Conservation (phyloP, 2,797 vertebrate genomes). For the Naso thynnoides region DNA sequence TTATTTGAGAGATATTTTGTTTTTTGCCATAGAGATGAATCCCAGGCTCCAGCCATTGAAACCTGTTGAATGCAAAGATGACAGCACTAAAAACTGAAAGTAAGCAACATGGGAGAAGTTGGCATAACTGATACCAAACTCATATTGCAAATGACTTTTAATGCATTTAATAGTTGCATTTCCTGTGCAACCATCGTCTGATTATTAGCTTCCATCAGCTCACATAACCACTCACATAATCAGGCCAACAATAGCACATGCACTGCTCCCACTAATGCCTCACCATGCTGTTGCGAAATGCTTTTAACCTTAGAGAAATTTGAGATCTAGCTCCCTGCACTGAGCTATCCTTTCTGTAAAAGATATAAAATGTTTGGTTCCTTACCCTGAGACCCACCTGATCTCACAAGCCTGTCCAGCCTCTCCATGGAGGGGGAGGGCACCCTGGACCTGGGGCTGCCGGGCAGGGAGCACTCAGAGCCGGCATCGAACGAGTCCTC, state of each 20-base stretch:
- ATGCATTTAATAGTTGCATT: conserved; percentile 33
- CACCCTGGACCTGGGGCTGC: conserved; percentile 91
- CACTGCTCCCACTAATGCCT: conserved; percentile 13
- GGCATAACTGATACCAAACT: conserved; percentile 3
- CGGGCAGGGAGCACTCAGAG: conserved; percentile 93
- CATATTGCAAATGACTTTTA: not conserved
- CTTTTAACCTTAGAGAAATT: conserved; percentile 18
- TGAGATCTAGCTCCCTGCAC: not conserved
- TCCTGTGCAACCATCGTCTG: not conserved
- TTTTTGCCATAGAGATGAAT: conserved; percentile 7
- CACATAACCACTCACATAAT: conserved; percentile 19
- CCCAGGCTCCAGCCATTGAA: not conserved
- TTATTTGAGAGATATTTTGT: not conserved
- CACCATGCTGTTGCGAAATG: conserved; percentile 4
- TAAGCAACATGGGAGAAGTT: conserved; percentile 21
- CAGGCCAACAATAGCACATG: not conserved
- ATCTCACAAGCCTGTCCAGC: conserved; percentile 91
- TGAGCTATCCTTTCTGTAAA: not conserved
- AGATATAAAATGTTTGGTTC: not conserved
- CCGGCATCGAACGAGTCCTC: conserved; percentile 93
- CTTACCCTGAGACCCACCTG: conserved; percentile 89
- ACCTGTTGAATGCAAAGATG: conserved; percentile 46
- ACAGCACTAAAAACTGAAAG: conserved; percentile 41
- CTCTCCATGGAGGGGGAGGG: conserved; percentile 93
- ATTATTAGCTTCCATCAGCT: conserved; percentile 40